A percentile compares a stretch with the other conserved stretches of the same genome.
These are phyloP conservation scores for Ormyrus labotus DNA, from an alignment of 2,888 invertebrate species.

Conservation along the genomic window DNA sequence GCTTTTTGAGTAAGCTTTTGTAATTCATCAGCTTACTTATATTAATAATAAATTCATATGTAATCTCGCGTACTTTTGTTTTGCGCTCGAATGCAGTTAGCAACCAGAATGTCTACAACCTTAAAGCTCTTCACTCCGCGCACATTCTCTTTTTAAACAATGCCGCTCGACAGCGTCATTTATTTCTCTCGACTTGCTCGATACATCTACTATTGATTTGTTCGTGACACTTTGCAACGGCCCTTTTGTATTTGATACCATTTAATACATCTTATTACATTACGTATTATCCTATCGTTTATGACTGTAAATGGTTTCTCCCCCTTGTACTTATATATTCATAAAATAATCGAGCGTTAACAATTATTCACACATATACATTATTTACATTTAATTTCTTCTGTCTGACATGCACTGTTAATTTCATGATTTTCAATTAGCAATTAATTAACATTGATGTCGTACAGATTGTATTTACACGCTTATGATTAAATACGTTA, in stretches of 20 bases:
- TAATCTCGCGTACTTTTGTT: constrained; percentile 48
- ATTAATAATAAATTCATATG: constrained; percentile 43
- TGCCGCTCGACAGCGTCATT: constrained; percentile 43
- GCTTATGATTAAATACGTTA: constrained; percentile 43
- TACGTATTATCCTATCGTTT: constrained; percentile 35
- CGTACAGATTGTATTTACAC: constrained; percentile 57
- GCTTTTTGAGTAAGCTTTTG: constrained; percentile 47
- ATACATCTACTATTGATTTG: constrained; percentile 55
- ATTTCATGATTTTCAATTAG: constrained; percentile 1
- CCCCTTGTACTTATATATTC: constrained; percentile 6
- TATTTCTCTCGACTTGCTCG: constrained; percentile 44
- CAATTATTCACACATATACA: constrained; percentile 71
- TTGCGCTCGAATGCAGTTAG: constrained; percentile 21
- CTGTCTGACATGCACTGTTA: constrained; percentile 35
- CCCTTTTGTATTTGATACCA: constrained; percentile 50
- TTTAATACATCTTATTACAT: constrained; percentile 40
- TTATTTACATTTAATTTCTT: constrained; percentile 65
- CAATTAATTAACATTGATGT: constrained; percentile 26
- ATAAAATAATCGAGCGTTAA: constrained; percentile 56
- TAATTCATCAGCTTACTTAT: constrained; percentile 38
- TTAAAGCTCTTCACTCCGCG: constrained; percentile 35
- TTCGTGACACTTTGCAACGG: constrained; percentile 51
- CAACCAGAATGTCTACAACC: constrained; percentile 50
- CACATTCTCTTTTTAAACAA: constrained; percentile 43
- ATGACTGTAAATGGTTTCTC: constrained; percentile 11